Evolutionary conservation across 2,113 vertebrate species (phyloP).

Genomic region (Mobula hypostoma): DNA sequence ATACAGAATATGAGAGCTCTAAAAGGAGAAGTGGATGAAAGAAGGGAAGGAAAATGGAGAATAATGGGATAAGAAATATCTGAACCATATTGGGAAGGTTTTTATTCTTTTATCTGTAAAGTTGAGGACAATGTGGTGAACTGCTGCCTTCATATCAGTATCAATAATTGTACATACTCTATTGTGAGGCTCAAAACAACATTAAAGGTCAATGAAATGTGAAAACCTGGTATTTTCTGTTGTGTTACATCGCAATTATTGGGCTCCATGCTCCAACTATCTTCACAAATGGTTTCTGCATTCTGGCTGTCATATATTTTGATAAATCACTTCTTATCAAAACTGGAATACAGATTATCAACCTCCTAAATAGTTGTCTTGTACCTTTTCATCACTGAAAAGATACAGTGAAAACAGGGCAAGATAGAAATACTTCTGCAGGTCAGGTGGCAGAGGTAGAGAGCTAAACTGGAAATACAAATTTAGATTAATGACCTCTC

Average conservation of each 20-base stretch:
- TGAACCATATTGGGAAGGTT: background rate
- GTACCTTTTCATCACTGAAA: background rate
- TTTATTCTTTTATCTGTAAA: conserved; percentile 27
- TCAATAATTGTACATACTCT: conserved; percentile 26
- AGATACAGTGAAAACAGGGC: no score
- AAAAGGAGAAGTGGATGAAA: background rate
- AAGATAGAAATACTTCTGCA: no score
- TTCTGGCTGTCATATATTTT: background rate
- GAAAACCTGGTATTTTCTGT: background rate
- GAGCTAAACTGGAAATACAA: no score
- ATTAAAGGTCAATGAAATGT: conserved; percentile 34
- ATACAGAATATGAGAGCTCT: conserved; percentile 27
- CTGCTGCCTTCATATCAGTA: background rate
- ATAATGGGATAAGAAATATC: background rate
- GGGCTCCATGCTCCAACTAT: background rate
- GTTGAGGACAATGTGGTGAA: background rate
- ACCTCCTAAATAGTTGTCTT: background rate
- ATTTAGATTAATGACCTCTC: no score
- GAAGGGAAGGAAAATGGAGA: conserved; percentile 19
- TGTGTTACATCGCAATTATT: background rate
- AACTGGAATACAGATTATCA: background rate
- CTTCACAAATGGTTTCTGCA: background rate
- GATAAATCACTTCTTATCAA: background rate
- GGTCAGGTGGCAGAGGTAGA: no score
- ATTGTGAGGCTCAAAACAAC: background rate